A percentile compares a stretch with the other conserved stretches of the same genome.
Conservation (phyloP, 2,797 vertebrate genomes). For the Cryptoprocta ferox region DNA sequence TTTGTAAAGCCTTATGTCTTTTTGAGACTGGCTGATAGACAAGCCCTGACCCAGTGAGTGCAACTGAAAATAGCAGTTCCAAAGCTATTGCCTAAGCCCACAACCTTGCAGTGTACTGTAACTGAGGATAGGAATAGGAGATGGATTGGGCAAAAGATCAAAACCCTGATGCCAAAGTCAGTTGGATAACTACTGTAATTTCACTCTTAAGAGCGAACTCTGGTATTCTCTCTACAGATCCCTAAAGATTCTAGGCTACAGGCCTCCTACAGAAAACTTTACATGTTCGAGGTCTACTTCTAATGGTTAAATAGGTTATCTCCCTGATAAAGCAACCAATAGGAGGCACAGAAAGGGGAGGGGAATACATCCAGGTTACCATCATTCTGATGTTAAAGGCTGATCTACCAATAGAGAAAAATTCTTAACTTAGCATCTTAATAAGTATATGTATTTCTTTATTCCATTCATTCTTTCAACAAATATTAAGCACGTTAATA, state of each 20-base stretch:
- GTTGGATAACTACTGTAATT: neutral
- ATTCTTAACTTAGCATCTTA: neutral
- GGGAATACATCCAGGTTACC: neutral
- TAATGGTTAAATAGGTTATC: neutral
- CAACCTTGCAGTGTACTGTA: neutral
- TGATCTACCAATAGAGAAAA: slow-evolving; percentile 1
- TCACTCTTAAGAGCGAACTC: neutral
- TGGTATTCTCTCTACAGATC: neutral
- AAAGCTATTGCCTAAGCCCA: slow-evolving; percentile 35
- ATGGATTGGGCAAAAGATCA: neutral
- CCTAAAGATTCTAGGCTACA: neutral
- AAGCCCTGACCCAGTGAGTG: neutral
- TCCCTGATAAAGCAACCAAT: neutral
- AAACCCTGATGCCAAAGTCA: slow-evolving; percentile 6
- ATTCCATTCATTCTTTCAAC: slow-evolving; percentile 20
- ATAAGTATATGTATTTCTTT: slow-evolving; percentile 31
- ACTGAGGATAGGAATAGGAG: neutral
- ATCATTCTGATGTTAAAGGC: neutral
- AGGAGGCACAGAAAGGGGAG: neutral
- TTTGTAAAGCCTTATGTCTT: slow-evolving; percentile 4
- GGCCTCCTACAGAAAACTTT: neutral
- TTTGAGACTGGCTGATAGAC: neutral
- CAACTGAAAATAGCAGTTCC: slow-evolving; percentile 11
- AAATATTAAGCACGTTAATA: slow-evolving; percentile 2
- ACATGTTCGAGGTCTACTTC: neutral